Conservation (phyloP, 2,113 vertebrate genomes). For the Nerophis ophidion region DNA sequence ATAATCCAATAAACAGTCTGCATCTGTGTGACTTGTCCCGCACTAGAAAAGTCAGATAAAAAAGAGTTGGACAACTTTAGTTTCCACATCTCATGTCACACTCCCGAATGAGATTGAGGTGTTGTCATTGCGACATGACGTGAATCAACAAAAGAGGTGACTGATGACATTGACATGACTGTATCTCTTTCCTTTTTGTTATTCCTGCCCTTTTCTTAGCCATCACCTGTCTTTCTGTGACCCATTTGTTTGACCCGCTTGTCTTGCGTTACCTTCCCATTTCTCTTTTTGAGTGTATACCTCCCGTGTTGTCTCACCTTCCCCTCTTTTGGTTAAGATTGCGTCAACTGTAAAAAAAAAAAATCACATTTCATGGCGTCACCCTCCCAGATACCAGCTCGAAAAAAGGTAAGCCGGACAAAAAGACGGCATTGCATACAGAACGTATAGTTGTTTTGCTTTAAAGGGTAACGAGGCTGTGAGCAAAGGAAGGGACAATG, state of each 20-base stretch:
- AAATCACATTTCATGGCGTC: slow-evolving; percentile 58
- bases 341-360: slow-evolving; percentile 60
- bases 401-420: slow-evolving; percentile 54
- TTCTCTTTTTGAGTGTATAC: slow-evolving; percentile 36
- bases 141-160: slow-evolving; percentile 76
- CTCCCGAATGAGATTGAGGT: slow-evolving; percentile 51
- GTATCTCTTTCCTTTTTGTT: slow-evolving; percentile 67
- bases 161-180: slow-evolving; percentile 79
- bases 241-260: slow-evolving; percentile 57
- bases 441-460: neutral
- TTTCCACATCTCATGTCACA: slow-evolving; percentile 42
- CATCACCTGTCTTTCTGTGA: slow-evolving; percentile 59
- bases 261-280: slow-evolving; percentile 14
- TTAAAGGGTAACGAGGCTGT: neutral
- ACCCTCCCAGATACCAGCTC: slow-evolving; percentile 77
- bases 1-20: slow-evolving; percentile 25
- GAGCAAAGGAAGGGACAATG: neutral
- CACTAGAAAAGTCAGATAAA: slow-evolving; percentile 47
- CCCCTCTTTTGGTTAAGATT: slow-evolving; percentile 55
- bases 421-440: slow-evolving; percentile 47
- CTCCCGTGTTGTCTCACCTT: slow-evolving; percentile 51
- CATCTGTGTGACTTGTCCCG: slow-evolving; percentile 35
- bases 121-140: slow-evolving; percentile 64
- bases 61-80: slow-evolving; percentile 50
- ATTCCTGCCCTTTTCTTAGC: slow-evolving; percentile 56